Base-by-base conservation (phyloP, 2,797 vertebrate genomes). In the Hydrocynus forskahlii region DNA sequence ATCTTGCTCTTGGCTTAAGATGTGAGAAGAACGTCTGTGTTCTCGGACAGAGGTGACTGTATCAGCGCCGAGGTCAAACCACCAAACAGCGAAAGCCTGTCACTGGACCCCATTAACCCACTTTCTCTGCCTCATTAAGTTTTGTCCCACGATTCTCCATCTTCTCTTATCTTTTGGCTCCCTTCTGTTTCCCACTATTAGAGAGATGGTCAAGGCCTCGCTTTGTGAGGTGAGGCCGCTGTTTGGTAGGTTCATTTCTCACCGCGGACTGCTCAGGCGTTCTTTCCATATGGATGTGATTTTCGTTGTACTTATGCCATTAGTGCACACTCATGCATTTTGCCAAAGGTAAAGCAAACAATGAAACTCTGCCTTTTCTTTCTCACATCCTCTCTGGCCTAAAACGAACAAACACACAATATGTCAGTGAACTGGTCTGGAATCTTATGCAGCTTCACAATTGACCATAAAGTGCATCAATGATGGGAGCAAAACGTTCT, bases 201-300 rank as follows among this genome's bases (percentile, higher is more conserved):
- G 8, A 17, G 72, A 7, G 14, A 69, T 10, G n/a, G 52, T 59
- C 73, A n/a, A 74, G 54, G 66, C 43, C 29, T 14, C 25, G 29
- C 63, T 78, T 75, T 79, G 63, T 62, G 76, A 78, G 81, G 68
- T 74, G 76, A 78, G 81, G 68, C 68, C 62, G 21, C 74, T 40
- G 62, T 68, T 72, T 14, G 48, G 54, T 50, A 16, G 76, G 52
- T 62, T 76, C 73, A 59, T 43, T 73, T 66, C 75, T 78, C 60
- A n/a, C 68, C 50, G 38, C 57, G 43, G 55, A 67, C 60, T 4
- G 17, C 19, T 82, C 70, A 16, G 13, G 70, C 29, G 70, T 62
- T 75, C 70, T 54, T 67, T 48, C 43, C 81, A 83, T 83, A 83
- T 83, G 81, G 81, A 78, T 83, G 81, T 83, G 81, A 83, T 83